Conservation (phyloP, 1,140 invertebrate species). For the Drosophila ananassae region DNA sequence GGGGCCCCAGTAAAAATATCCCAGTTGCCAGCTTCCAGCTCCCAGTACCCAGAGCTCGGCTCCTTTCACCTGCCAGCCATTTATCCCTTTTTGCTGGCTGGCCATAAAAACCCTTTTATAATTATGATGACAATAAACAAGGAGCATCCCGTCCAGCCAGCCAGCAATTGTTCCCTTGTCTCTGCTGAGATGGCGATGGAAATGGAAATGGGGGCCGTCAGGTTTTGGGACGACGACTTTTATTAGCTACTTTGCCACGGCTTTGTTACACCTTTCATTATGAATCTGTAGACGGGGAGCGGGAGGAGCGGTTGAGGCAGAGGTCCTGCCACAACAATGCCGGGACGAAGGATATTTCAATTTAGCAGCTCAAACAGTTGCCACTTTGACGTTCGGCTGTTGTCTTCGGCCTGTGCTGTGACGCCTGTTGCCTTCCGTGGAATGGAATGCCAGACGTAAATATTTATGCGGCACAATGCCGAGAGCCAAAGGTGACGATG, state of each 20-base stretch:
- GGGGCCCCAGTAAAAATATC: constrained; percentile 17
- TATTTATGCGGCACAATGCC: constrained; percentile 75
- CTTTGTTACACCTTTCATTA: constrained; percentile 81
- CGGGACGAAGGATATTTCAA: constrained; percentile 75
- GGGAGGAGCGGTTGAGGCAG: constrained; percentile 3
- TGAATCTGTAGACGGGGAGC: constrained; percentile 48
- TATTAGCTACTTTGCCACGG: constrained; percentile 77
- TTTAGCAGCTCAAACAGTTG: constrained; percentile 80
- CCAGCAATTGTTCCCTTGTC: constrained; percentile 46
- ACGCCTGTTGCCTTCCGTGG: constrained; percentile 46
- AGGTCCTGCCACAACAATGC: constrained; percentile 71
- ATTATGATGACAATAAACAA: constrained; percentile 81
- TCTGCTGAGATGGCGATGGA: constrained; percentile 35
- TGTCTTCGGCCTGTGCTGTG: constrained; percentile 18
- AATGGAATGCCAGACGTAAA: constrained; percentile 70
- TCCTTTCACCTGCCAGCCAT: constrained; percentile 63
- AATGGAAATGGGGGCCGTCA: constrained; percentile 5
- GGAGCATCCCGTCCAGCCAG: constrained; percentile 38
- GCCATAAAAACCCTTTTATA: constrained; percentile 79
- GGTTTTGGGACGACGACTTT: constrained; percentile 56
- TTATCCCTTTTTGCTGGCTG: constrained; percentile 62
- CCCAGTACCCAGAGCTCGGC: constrained; percentile 13
- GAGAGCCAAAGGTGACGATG: constrained; percentile 73
- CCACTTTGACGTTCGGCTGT: constrained; percentile 78
- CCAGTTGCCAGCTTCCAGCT: constrained; percentile 12